Base-by-base conservation (phyloP, 2,797 vertebrate species). In the Silurus lanzhouensis region DNA sequence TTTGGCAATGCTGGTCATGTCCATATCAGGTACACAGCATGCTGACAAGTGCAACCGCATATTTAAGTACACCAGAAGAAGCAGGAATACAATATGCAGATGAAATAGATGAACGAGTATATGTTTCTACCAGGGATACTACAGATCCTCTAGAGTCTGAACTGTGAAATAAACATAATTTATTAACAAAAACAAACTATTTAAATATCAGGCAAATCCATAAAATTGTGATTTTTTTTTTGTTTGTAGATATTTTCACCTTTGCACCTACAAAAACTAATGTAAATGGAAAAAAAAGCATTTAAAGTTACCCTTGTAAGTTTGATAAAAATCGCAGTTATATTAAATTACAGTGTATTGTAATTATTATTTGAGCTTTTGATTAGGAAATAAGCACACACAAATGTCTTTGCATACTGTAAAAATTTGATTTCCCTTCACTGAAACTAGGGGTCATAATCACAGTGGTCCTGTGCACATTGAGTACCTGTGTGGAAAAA, bases 1-100 rank as follows among this genome's bases (percentile, higher is more conserved):
- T 27, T 61, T 72, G 82, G 70, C 58, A 25, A 74, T 52, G 48
- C 10, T 52, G 48, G 22, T 48, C 68, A 61, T 86, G 86, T 71
- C 92, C 89, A 93, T 93, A 92, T 93, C 63, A 83, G 92, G 93
- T 86, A 84, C 83, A 82, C 78, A 78, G 93, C 93, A 94, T 94
- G 92, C 86, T 90, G 90, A 48, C 22, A 48, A 27, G 61, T 64
- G 38, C 60, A 63, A n/a, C 19, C 0, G 14, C 70, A 83, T 61
- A 83, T 25, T 20, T 48, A 61, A 60, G 15, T 20, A 48, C 71
- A 75, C 5, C 38, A 75, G 10, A 60, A 79, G 8, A 60, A 64
- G 15, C 12, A 63, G 38, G 60, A 64, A 46, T n/a, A 22, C 20
- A 79, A 46, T 63, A 79, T 46, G 6, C 6, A 22, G 31, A 60